Evolutionary conservation across 2,113 vertebrate species (phyloP).

Genomic region (Oreochromis spilurus): DNA sequence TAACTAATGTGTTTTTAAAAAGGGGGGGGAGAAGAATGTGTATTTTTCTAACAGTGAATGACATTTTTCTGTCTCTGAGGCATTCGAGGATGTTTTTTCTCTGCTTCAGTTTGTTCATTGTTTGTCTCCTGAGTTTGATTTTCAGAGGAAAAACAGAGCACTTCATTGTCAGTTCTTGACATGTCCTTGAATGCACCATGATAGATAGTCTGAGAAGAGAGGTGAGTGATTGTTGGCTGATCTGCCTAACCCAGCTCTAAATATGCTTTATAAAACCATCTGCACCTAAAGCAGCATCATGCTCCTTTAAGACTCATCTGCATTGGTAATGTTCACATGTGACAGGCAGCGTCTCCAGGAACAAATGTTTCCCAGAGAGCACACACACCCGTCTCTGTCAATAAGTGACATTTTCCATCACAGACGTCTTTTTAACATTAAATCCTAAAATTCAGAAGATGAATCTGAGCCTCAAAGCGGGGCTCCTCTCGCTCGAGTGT

Average conservation of each 20-base stretch:
- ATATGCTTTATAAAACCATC: background rate
- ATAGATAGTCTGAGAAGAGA: background rate
- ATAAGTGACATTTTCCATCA: slow-evolving; percentile 33
- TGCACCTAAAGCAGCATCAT: background rate
- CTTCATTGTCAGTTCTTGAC: background rate
- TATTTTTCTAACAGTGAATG: background rate
- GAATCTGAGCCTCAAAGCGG: slow-evolving; percentile 19
- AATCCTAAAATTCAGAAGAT: slow-evolving; percentile 37
- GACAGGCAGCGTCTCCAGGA: background rate
- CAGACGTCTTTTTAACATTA: background rate
- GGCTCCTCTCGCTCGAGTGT: slow-evolving; percentile 4
- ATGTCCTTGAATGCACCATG: background rate
- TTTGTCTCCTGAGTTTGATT: background rate
- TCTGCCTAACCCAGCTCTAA: background rate
- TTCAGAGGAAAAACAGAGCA: background rate
- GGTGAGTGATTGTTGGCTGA: background rate
- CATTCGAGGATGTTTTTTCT: background rate
- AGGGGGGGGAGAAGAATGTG: background rate
- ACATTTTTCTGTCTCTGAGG: background rate
- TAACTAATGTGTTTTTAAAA: background rate
- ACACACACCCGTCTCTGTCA: slow-evolving; percentile 11
- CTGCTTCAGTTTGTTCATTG: background rate
- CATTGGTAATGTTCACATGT: background rate
- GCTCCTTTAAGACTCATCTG: background rate
- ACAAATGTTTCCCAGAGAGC: background rate